Evolutionary conservation across 2,113 vertebrate species (phyloP).

Genomic region (Sorex fumeus): DNA sequence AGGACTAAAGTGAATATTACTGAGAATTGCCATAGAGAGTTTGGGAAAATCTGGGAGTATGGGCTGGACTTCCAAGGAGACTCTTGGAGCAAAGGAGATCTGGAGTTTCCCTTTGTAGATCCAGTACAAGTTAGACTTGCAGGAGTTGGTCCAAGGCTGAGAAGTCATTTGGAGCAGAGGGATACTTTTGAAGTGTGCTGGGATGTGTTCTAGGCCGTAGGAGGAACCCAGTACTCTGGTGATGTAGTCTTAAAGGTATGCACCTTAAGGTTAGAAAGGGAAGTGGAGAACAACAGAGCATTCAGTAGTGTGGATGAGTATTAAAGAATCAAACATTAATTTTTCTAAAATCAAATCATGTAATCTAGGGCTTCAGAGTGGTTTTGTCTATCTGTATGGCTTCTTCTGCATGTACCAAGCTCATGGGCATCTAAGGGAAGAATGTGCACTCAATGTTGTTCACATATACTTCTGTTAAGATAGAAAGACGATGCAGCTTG

Average conservation of each 20-base stretch:
- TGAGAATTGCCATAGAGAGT: neutral
- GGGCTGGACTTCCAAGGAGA: neutral
- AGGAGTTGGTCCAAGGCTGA: neutral
- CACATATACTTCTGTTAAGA: neutral
- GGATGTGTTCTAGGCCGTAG: accelerated
- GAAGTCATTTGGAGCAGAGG: neutral
- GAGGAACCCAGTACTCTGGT: no score
- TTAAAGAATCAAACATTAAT: neutral
- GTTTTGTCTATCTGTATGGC: neutral
- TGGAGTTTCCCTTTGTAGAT: neutral
- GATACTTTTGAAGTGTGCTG: no score
- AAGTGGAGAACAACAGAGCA: neutral
- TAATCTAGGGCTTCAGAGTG: neutral
- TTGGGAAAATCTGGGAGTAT: neutral
- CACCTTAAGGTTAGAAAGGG: neutral
- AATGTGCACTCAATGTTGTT: neutral
- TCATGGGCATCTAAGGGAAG: neutral
- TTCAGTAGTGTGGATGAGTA: neutral
- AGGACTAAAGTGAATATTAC: neutral
- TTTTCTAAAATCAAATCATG: conserved; percentile 32
- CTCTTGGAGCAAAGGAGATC: neutral
- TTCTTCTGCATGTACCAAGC: neutral
- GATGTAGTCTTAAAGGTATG: no score
- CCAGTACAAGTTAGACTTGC: neutral
- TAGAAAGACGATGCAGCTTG: neutral